These are phyloP conservation scores for Elephas maximus DNA, from an alignment of 2,113 vertebrate species.

Conservation along the genomic window DNA sequence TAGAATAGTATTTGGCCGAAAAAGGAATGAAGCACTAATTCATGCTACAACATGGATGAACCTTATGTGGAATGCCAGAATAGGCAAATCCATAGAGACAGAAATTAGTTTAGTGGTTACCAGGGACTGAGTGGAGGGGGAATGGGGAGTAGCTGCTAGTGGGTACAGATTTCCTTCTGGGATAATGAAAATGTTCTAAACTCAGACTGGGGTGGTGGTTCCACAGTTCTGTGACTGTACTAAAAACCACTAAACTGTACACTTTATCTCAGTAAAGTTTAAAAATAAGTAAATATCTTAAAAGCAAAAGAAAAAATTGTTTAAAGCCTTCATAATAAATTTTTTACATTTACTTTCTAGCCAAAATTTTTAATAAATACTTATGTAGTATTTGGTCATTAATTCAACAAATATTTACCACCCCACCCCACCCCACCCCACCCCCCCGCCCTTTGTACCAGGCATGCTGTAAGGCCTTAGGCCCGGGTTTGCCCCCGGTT, in stretches of 20 bases:
- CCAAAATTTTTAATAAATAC: background rate
- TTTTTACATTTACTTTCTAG: slow-evolving; percentile 22
- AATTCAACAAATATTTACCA: background rate
- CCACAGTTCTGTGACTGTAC: background rate
- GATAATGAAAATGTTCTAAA: slow-evolving; percentile 24
- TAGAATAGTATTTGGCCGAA: too few species aligned
- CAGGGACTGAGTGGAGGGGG: fast-evolving
- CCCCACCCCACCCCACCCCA: too few species aligned
- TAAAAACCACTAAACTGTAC: background rate
- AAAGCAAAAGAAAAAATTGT: background rate
- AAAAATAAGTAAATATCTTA: background rate
- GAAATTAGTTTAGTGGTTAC: background rate
- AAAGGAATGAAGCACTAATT: background rate
- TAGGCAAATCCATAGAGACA: background rate
- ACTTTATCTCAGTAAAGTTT: background rate
- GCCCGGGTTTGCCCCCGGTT: background rate
- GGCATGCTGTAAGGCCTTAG: background rate
- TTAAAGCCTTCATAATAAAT: background rate
- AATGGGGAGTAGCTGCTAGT: background rate
- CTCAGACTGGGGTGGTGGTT: background rate
- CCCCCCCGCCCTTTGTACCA: background rate
- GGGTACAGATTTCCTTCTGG: background rate
- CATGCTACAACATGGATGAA: background rate
- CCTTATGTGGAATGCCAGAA: background rate
- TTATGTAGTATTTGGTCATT: background rate